Evolutionary conservation across 2,113 vertebrate species (phyloP), one percentile per base, ranked within the genome.

Genomic region (Gnathonemus longibarbis): DNA sequence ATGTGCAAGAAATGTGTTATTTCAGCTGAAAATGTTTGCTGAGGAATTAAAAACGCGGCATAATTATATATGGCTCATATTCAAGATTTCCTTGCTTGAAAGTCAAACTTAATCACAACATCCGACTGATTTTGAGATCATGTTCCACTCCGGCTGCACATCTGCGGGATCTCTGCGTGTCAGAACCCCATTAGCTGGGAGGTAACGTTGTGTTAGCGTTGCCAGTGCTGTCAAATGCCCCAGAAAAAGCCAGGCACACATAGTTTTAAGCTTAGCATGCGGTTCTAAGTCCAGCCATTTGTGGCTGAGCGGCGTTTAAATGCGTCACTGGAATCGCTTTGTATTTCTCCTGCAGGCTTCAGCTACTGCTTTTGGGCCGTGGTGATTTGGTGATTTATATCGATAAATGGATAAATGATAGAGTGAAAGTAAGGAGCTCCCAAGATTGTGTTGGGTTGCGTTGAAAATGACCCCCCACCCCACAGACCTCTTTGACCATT

Each of bases 1-100:
- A 91, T 91, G 27, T 90, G 91, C 92, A 50, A 88, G 91, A 92
- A 94, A 92, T 35, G 53, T 96, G 92, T 96, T 95, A 93, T 96
- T 95, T 92, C 95, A 96, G 95, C 95, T 96, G 95, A 88, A 91
- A 94, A 94, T 94, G 92, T 95, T 96, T 95, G 94, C 91, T 91
- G 92, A 93, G 93, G 94, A 95, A 93, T 95, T 93, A 91, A 62
- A 93, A 93, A 94, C 91, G 91, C 91, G 89, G 94, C 93, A 94
- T 93, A 94, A 94, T 94, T 95, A 93, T 89, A 87, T 94, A 92
- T 90, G 89, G 89, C 89, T 90, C 85, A 58, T 93, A 89, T 93
- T 92, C 90, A 93, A 93, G 92, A 92, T 93, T 91, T 90, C 91
- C 93, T 94, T 93, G 94, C 93, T 93, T 74, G 90, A 90, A 91